Evolutionary conservation across 2,888 invertebrate genomes (phyloP), one percentile per base, ranked within the genome.

Genomic region (Loripinus fragilis): DNA sequence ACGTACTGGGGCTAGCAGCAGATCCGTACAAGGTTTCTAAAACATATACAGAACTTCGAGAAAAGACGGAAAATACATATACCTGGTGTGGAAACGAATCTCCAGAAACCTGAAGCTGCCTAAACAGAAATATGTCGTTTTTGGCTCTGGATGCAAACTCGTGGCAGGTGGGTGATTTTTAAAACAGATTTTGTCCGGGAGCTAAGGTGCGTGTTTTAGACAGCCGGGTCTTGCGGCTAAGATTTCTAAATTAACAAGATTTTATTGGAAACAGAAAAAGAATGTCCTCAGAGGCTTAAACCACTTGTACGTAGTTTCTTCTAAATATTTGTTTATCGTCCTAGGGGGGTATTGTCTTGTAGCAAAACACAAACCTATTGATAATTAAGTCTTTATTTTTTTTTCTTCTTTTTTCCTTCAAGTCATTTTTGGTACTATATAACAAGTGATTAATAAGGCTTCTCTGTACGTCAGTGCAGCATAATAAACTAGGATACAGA

Each of bases 81-180:
- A n/a, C 5, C 23, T 20, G 52, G 25, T 52, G 23, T 25, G 5
- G 25, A 23, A 52, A 23, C 23, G 10, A 20, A 12, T 15, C 8
- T 20, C 15, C 2, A 20, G 45, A 45, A 20, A 45, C 20, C 45
- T 45, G n/a, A 8, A 45, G n/a, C 17, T 52, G 25, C 52, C 12
- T 2, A 28, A 23, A 38, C 7, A 28, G 28, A 23, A 81, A 81
- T 70, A 90, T 90, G 90, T 89, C 89, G 76, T 90, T 90, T 81
- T 83, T 90, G 70, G 88, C 90, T 41, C 83, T 90, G 78, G 90
- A 90, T 74, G 85, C 90, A 33, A 89, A 90, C 76, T 86, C 89
- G 48, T 90, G 90, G 90, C 90, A 90, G 90, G 90, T 90, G 85
- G 79, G 90, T 79, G 23, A 41, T 20, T 20, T 42, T 67, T 67